Conservation (phyloP, 2,888 invertebrate species). For the Papilio protenor region DNA sequence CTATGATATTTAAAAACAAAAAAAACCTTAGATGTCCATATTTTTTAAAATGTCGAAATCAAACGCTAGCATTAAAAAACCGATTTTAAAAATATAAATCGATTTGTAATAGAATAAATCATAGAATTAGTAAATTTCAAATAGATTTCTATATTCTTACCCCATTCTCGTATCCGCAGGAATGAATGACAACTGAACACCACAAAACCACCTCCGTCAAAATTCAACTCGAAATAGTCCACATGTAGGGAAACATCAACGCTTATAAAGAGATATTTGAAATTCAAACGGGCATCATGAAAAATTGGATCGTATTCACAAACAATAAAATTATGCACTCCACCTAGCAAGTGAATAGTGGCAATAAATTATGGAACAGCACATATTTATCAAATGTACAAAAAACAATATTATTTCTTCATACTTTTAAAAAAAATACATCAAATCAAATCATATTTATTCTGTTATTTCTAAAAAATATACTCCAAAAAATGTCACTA, state of each 20-base stretch:
- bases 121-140: neutral
- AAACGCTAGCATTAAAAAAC: neutral
- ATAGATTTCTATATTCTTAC: slow-evolving; percentile 26
- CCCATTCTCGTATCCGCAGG: slow-evolving; percentile 35
- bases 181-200: slow-evolving; percentile 42
- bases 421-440: neutral
- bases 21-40: no score
- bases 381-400: slow-evolving; percentile 13
- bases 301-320: slow-evolving; percentile 71
- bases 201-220: slow-evolving; percentile 66
- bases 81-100: neutral
- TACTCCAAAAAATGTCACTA: neutral
- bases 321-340: slow-evolving; percentile 53
- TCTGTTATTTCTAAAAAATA: neutral
- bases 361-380: slow-evolving; percentile 58
- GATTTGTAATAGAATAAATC: neutral
- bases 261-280: slow-evolving; percentile 81
- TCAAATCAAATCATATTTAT: neutral
- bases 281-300: slow-evolving; percentile 78
- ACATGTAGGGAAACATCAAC: slow-evolving; percentile 68
- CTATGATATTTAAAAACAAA: no score
- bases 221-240: slow-evolving; percentile 70
- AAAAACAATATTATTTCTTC: neutral
- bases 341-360: slow-evolving; percentile 65
- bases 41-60: neutral